These are phyloP conservation scores for Ursus arctos DNA, from an alignment of 2,113 vertebrate species.

Conservation along the genomic window DNA sequence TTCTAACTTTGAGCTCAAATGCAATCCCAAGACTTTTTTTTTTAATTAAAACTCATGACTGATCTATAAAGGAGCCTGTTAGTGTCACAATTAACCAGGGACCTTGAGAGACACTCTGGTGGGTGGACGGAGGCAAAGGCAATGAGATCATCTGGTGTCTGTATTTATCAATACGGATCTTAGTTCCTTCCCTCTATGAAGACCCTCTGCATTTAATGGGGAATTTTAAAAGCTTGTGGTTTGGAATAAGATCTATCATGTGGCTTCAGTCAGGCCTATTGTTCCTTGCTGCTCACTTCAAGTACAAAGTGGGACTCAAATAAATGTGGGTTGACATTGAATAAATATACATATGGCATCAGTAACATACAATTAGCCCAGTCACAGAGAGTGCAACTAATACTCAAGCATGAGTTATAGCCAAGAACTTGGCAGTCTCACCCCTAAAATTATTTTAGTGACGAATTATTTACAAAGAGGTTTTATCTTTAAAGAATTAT, in stretches of 20 bases:
- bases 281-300: conserved; percentile 44
- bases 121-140: not conserved
- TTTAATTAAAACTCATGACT: conserved; percentile 68
- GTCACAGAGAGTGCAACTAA: not conserved
- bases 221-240: conserved; percentile 75
- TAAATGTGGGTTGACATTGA: conserved; percentile 49
- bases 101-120: conserved; percentile 53
- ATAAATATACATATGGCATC: conserved; percentile 14
- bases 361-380: conserved; percentile 9
- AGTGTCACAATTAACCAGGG: conserved; percentile 62
- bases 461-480: not conserved
- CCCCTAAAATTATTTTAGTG: not conserved
- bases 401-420: not conserved
- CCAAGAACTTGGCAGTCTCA: conserved; percentile 11
- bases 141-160: conserved; percentile 65
- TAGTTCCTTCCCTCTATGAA: conserved; percentile 45
- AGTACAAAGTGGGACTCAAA: conserved; percentile 59
- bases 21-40: conserved; percentile 26
- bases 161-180: conserved; percentile 71
- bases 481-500: not conserved
- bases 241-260: conserved; percentile 74
- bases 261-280: conserved; percentile 54
- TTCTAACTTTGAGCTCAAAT: conserved; percentile 12
- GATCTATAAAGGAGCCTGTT: conserved; percentile 63
- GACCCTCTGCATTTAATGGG: conserved; percentile 47